Evolutionary conservation across 2,888 invertebrate genomes (phyloP).

Genomic region (Fragum sueziense): DNA sequence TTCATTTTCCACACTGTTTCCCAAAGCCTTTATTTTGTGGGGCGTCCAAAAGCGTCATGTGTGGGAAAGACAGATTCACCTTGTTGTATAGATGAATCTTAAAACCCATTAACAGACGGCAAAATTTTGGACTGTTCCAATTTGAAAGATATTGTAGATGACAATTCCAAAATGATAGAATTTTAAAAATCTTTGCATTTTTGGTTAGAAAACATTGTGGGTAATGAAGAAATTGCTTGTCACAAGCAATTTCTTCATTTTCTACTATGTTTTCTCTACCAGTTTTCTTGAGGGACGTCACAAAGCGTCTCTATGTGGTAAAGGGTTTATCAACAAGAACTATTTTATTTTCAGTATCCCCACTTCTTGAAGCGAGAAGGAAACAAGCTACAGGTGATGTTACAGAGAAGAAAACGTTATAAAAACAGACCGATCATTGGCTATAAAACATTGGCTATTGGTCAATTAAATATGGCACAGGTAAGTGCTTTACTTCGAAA

Average conservation of each 20-base stretch:
- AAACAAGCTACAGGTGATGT: conserved; percentile 96
- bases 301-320: conserved; percentile 2
- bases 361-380: conserved; percentile 99
- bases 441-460: conserved; percentile 98
- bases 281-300: background rate
- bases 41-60: no score
- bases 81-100: no score
- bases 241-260: background rate
- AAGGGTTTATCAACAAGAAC: background rate
- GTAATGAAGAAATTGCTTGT: background rate
- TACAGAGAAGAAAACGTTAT: conserved; percentile 98
- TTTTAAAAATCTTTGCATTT: no score
- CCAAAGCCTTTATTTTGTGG: no score
- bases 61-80: no score
- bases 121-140: no score
- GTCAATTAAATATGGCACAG: conserved; percentile 87
- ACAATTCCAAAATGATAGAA: no score
- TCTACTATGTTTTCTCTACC: background rate
- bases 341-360: conserved; percentile 88
- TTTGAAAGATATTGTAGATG: no score
- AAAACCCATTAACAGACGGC: no score
- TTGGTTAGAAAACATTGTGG: background rate
- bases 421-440: conserved; percentile 98
- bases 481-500: no score
- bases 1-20: no score